Percentiles rank a stretch among this genome's conserved stretches.
Evolutionary conservation across 2,888 invertebrate species (phyloP).

Genomic region (Apodemia mormo): DNA sequence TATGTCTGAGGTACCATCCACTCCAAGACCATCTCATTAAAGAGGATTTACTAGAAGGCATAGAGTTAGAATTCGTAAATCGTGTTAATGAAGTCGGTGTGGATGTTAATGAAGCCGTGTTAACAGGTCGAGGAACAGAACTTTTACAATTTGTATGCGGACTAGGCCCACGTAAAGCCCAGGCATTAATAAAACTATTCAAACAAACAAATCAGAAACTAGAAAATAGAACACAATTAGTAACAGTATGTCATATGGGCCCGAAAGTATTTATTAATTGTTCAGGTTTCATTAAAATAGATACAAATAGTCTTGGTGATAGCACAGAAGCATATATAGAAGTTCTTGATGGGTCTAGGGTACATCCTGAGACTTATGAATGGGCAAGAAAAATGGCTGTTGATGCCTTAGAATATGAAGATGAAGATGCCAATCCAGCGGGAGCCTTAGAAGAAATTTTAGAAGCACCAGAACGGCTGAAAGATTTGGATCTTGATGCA

Average conservation of each 20-base stretch:
- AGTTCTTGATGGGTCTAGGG: constrained; percentile 97
- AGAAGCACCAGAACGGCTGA: constrained; percentile 95
- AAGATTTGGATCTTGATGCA: constrained; percentile 98
- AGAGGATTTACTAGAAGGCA: constrained; percentile 92
- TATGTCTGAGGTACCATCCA: constrained; percentile 95
- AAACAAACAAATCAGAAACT: constrained; percentile 95
- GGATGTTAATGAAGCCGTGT: constrained; percentile 96
- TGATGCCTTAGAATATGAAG: constrained; percentile 98
- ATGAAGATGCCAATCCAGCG: constrained; percentile 97
- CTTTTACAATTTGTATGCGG: constrained; percentile 98
- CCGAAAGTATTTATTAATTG: constrained; percentile 99
- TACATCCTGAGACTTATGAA: constrained; percentile 99
- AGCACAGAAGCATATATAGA: constrained; percentile 97
- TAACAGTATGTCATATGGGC: constrained; percentile 97
- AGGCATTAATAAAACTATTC: constrained; percentile 90
- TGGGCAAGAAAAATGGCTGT: constrained; percentile 99
- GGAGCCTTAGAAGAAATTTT: constrained; percentile 98
- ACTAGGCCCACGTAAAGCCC: constrained; percentile 96
- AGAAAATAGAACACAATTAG: constrained; percentile 97
- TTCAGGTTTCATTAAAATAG: constrained; percentile 99
- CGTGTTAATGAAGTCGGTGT: constrained; percentile 99
- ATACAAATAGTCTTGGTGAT: constrained; percentile 96
- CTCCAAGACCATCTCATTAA: constrained; percentile 90
- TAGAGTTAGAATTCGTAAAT: constrained; percentile 95
- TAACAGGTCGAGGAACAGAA: constrained; percentile 92